Base-by-base conservation (phyloP, 2,113 vertebrate genomes). In the Entelurus aequoreus region DNA sequence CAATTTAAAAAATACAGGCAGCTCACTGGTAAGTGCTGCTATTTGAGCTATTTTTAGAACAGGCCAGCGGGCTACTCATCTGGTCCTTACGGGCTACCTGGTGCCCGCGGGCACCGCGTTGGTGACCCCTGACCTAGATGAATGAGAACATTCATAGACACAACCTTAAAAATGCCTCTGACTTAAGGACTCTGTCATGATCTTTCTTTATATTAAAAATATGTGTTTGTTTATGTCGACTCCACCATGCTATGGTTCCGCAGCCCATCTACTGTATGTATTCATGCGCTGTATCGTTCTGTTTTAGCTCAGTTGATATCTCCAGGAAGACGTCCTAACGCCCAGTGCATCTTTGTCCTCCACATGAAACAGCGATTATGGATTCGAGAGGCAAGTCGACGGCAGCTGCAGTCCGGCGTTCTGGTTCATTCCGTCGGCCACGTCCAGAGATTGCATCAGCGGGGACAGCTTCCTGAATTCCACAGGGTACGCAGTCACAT, bases 381-480 rank as follows among this genome's bases (percentile, higher is more conserved):
- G 95, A 21, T 96, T 94, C 56, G 94, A 96, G 51, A 88, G 94
- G 55, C 93, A 94, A 79, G 88, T 83, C 65, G 93, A 94, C 16
- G 94, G 93, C 0, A 93, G 92, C 65, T 97, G 95, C 62, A 81
- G 91, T 28, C 92, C 92, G 13, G 92, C 94, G 1, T 97, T 97
- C 84, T 97, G 95, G 95, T 97, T 93, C 46, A 84, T 94, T 76
- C 94, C 93, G 3, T 92, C 94, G 5, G 92, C 92, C 36, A 71
- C 93, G 58, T 92, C 93, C 0, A 92, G 92, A 77, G 93, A 94
- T 58, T 97, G 95, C 83, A 92, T 92, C 79, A 65, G 91, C 2
- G 93, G 93, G 36, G 93, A 95, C 78, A 96, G 90, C 80, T 97
- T 95, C 69, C 91, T 97, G 79, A 97, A 97, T 76, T 95, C 94